phyloP scores from a whole-genome alignment of 2,113 vertebrate species.

The zebrafish (Danio rerio) region DNA sequence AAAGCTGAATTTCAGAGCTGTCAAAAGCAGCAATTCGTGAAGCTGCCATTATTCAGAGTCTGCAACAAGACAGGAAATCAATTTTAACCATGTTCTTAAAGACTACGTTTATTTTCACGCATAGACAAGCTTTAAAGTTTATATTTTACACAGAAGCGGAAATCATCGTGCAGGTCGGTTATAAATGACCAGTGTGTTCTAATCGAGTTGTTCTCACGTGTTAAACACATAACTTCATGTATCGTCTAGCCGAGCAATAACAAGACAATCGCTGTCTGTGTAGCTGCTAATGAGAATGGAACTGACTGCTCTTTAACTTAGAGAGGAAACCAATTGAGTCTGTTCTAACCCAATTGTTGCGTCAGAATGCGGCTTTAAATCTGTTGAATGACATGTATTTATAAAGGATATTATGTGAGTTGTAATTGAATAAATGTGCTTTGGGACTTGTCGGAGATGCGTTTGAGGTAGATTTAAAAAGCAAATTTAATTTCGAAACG shows the following conservation, averaged over 20 bases:
- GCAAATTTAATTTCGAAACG: conserved; percentile 67
- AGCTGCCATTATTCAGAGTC: not conserved
- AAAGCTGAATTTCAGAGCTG: conserved; percentile 51
- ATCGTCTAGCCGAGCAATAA: conserved; percentile 11
- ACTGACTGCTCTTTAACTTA: not conserved
- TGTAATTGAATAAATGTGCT: conserved; percentile 69
- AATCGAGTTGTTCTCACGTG: conserved; percentile 5
- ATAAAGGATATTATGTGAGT: conserved; percentile 66
- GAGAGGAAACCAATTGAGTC: conserved; percentile 2
- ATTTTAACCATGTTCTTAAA: not conserved
- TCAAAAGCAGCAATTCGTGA: conserved; percentile 7
- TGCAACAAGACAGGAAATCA: not conserved
- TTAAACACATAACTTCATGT: conserved; percentile 5
- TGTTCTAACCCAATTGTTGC: conserved; percentile 67
- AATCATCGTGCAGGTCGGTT: not conserved
- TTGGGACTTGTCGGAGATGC: conserved; percentile 54
- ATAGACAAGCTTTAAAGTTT: not conserved
- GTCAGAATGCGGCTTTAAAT: conserved; percentile 55
- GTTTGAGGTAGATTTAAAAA: conserved; percentile 55
- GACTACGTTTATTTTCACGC: not conserved
- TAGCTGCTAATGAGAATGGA: not conserved
- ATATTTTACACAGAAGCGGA: not conserved
- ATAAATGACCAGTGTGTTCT: not conserved
- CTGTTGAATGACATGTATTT: conserved; percentile 55
- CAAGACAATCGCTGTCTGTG: not conserved